These are phyloP conservation scores for Anthopleura xanthogrammica DNA, from an alignment of 92 coral and sea anemone species.

Conservation along the genomic window DNA sequence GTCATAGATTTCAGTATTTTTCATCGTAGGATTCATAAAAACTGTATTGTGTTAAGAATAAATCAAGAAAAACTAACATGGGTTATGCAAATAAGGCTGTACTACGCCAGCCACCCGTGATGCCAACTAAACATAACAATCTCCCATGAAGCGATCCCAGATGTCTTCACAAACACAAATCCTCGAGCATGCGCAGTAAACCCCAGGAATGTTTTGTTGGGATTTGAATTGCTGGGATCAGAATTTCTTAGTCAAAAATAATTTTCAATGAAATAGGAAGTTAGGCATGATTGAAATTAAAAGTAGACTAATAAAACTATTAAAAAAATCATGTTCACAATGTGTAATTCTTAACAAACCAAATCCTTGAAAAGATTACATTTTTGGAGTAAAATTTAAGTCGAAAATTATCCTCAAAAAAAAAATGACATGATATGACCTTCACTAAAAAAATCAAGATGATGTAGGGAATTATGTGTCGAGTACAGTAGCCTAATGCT, in stretches of 20 bases:
- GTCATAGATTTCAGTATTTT: no score
- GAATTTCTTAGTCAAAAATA: background rate
- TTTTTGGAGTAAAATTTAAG: background rate
- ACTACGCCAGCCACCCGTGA: background rate
- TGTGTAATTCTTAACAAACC: background rate
- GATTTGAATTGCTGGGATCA: background rate
- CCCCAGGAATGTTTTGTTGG: background rate
- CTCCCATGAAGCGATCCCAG: background rate
- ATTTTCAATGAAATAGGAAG: background rate
- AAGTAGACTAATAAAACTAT: background rate
- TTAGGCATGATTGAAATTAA: background rate
- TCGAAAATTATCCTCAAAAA: background rate
- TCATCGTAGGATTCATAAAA: background rate
- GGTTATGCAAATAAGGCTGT: background rate
- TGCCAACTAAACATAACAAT: background rate
- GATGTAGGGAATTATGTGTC: background rate
- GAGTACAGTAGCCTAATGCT: background rate
- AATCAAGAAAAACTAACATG: background rate
- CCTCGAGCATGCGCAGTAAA: background rate
- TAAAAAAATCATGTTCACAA: background rate
- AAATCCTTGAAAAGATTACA: background rate
- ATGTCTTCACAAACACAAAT: background rate
- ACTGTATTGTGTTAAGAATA: background rate
- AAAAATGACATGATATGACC: background rate
- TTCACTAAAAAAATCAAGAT: background rate